These are phyloP conservation scores for Lagocephalus sceleratus DNA, from an alignment of 2,797 vertebrate genomes.

Conservation along the genomic window DNA sequence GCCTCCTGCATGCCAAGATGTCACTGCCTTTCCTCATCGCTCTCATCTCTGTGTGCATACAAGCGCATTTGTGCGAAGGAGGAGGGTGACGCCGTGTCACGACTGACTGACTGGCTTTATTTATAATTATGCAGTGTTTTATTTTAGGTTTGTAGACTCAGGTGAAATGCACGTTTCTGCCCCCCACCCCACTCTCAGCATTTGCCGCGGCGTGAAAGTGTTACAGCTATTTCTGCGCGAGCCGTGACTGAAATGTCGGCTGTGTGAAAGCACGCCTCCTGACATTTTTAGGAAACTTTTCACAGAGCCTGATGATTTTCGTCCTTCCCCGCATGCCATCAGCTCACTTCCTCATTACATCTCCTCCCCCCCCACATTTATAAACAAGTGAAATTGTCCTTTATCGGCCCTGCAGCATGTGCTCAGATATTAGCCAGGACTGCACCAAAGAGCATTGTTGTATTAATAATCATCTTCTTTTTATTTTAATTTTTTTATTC, in stretches of 20 bases:
- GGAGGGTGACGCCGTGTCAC: conserved; percentile 20
- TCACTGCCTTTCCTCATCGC: conserved; percentile 73
- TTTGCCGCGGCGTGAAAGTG: conserved; percentile 31
- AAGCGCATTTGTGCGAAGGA: conserved; percentile 33
- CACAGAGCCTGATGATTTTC: conserved; percentile 65
- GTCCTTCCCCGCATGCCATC: conserved; percentile 64
- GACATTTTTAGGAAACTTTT: conserved; percentile 50
- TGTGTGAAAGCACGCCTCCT: conserved; percentile 47
- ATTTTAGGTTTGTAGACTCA: conserved; percentile 23
- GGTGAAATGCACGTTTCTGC: conserved; percentile 28
- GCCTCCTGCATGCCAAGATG: conserved; percentile 74
- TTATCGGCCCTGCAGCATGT: conserved; percentile 46
- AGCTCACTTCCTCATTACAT: conserved; percentile 58
- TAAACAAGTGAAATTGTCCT: conserved; percentile 2
- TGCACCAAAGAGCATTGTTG: conserved; percentile 61
- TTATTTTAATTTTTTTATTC: too few relatives aligned
- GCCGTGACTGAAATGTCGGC: conserved; percentile 54
- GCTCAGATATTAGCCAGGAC: conserved; percentile 63
- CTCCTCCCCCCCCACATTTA: not conserved
- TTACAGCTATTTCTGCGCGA: conserved; percentile 42
- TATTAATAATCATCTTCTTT: conserved; percentile 68
- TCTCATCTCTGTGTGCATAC: conserved; percentile 44
- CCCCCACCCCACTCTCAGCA: conserved; percentile 11
- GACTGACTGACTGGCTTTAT: conserved; percentile 50
- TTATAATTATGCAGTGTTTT: conserved; percentile 46